Evolutionary conservation across 2,888 invertebrate genomes (phyloP), one percentile per base, ranked within the genome.

Genomic region (Polymixis lichenea): DNA sequence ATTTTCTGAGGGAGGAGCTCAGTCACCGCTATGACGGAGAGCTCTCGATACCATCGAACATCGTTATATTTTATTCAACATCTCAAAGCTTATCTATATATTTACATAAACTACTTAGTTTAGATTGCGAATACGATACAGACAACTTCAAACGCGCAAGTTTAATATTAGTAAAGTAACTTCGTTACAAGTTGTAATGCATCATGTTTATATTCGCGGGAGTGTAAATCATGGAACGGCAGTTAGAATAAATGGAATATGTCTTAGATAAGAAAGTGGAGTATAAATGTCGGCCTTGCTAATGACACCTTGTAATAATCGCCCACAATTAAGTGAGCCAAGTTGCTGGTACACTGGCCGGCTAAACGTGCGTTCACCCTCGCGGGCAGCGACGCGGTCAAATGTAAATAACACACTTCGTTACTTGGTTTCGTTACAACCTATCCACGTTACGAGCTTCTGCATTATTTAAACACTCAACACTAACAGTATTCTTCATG

Each of bases 251-350:
- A 82, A 84, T 81, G 74, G 82, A 75, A 77, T 78, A 79, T 43
- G 61, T 72, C 32, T 64, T 72, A 76, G 78, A 82, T 78, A 84
- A 70, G 88, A 87, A 87, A 87, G 85, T 84, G 75, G 85, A 84
- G 81, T 85, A 80, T 46, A 58, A 73, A 82, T 74, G 86, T 74
- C 84, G 80, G 85, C 86, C 90, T 87, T 87, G 84, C 85, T 89
- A 90, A 90, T 90, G 88, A 87, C 84, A 88, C 72, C 76, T 82
- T 85, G 78, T 82, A 80, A 84, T 83, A 83, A 79, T 77, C 68
- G 80, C 64, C 68, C 60, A 85, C 86, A 89, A 88, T 89, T 88
- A 88, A 78, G 75, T 68, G 70, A 80, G 82, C 85, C 80, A 66
- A 82, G 85, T 81, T 82, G 83, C 78, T 84, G 73, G 83, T 84